A percentile compares a stretch with the other conserved stretches of the same genome.
These are phyloP conservation scores for Pseudomyrmex pallidus DNA, from an alignment of 1,140 invertebrate species.

Conservation along the genomic window DNA sequence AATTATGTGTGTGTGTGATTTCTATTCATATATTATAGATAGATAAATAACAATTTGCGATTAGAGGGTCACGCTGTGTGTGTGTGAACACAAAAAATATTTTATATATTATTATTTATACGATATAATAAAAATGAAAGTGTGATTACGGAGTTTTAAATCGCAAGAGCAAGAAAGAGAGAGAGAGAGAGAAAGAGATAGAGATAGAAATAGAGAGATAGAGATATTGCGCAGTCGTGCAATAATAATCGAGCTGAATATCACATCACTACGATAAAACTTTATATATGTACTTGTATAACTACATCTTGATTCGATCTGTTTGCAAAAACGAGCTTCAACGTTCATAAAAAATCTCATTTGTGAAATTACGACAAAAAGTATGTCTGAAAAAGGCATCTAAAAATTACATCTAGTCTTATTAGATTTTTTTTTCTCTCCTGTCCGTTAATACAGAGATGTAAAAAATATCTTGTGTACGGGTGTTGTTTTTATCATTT, in stretches of 20 bases:
- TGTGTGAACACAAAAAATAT: too few relatives aligned
- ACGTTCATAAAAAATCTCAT: conserved; percentile 19
- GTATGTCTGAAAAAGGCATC: conserved; percentile 27
- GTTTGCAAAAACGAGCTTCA: neutral
- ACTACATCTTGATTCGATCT: too few relatives aligned
- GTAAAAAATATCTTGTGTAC: conserved; percentile 28
- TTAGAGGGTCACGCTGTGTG: too few relatives aligned
- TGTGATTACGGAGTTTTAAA: too few relatives aligned
- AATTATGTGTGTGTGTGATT: neutral
- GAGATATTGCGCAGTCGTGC: neutral
- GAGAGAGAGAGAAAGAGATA: too few relatives aligned
- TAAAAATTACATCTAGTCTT: conserved; percentile 43
- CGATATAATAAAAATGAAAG: too few relatives aligned
- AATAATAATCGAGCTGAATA: neutral
- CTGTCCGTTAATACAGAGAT: neutral
- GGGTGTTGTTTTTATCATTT: neutral
- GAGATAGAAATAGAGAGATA: too few relatives aligned
- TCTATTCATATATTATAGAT: neutral
- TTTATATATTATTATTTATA: too few relatives aligned
- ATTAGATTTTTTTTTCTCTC: neutral
- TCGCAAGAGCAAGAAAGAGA: too few relatives aligned
- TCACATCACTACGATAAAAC: neutral
- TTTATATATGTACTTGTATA: too few relatives aligned
- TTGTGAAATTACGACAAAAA: conserved; percentile 28
- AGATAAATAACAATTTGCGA: too few relatives aligned